Conservation (phyloP, 2,797 vertebrate genomes). For the Cetoscarus ocellatus region DNA sequence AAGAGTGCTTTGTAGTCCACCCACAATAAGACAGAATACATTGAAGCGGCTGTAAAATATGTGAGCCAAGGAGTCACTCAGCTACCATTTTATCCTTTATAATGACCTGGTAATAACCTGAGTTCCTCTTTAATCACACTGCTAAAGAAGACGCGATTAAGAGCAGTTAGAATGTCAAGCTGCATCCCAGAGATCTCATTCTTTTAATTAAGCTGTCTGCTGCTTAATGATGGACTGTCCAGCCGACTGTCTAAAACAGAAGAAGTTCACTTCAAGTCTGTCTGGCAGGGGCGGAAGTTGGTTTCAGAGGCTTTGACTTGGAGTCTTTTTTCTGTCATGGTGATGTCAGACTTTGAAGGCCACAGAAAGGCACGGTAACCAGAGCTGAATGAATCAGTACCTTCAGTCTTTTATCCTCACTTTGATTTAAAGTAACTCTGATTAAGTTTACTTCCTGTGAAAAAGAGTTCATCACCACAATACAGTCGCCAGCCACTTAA, state of each 20-base stretch:
- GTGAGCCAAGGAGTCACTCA: slow-evolving; percentile 39
- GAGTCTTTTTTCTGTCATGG: slow-evolving; percentile 20
- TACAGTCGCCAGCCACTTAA: too few species aligned
- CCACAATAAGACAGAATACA: slow-evolving; percentile 23
- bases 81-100: slow-evolving; percentile 51
- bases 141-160: slow-evolving; percentile 46
- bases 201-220: slow-evolving; percentile 75
- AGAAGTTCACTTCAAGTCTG: slow-evolving; percentile 37
- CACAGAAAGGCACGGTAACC: not conserved
- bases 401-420: too few species aligned
- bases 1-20: slow-evolving; percentile 12
- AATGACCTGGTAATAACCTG: slow-evolving; percentile 68
- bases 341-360: slow-evolving; percentile 18
- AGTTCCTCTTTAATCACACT: slow-evolving; percentile 60
- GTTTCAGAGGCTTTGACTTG: slow-evolving; percentile 14
- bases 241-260: slow-evolving; percentile 20
- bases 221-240: slow-evolving; percentile 70
- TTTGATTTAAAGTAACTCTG: too few species aligned
- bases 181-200: slow-evolving; percentile 60
- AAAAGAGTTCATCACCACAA: too few species aligned
- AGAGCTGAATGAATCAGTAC: too few species aligned
- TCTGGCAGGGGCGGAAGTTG: slow-evolving; percentile 32
- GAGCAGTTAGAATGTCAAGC: slow-evolving; percentile 76
- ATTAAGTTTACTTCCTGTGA: too few species aligned
- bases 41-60: slow-evolving; percentile 23